Base-by-base conservation (phyloP, 2,888 invertebrate genomes). In the Harpalus rufipes region DNA sequence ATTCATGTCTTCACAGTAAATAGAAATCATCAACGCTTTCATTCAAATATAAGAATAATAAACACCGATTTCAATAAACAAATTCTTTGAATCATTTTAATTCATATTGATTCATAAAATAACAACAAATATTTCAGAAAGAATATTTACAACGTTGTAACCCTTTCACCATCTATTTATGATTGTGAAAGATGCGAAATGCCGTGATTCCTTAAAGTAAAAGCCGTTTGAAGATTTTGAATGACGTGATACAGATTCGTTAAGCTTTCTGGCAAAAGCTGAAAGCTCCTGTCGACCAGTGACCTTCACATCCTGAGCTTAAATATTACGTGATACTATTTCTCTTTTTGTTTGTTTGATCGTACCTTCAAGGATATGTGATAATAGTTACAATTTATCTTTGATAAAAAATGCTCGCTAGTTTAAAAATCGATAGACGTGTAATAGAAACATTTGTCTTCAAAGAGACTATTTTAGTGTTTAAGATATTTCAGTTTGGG, bases 261-360 rank as follows among this genome's bases (percentile, higher is more conserved):
- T 59, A 59, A 16, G 25, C 25, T 63, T 63, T 63, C 63, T 25
- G 63, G 16, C 12, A 25, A 63, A 8, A 16, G 21, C 32, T 32
- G 32, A 32, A 32, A 32, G 3, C 32, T 32, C 32, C 32, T 32
- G 32, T 32, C 32, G 32, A 32, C 3, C 32, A 32, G 32, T 32
- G 32, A 32, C 32, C 32, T 32, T 32, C 32, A 32, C 32, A 32
- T 32, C 32, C 32, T 32, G 32, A 32, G 32, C 32, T 32, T 21
- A 21, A 32, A 32, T 5, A 32, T 32, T 32, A 32, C 32, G 32
- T 32, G 21, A 21, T 21, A 21, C 3, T 32, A 5, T 59, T 59
- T 59, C 16, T 16, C 8, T 59, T 59, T 56, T 59, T 59, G 16
- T 68, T 72, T 72, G 72, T 72, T 72, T 72, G 72, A 39, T 72